Conservation (phyloP, 2,888 invertebrate species). For the Polyommatus iphigenia region DNA sequence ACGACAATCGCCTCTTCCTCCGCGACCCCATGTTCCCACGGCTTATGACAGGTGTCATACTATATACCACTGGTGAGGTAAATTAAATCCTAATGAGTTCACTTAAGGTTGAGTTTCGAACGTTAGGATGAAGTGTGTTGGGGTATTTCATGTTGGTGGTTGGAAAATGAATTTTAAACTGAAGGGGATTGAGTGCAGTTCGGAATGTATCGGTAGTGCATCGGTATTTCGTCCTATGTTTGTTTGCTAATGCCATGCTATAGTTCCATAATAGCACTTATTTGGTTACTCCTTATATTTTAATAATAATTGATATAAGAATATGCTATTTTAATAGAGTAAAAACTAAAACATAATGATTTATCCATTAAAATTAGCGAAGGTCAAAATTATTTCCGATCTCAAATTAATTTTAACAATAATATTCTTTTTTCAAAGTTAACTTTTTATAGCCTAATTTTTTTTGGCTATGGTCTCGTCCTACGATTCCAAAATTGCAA, state of each 20-base stretch:
- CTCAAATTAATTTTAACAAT: too few relatives aligned
- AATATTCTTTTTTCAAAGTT: too few relatives aligned
- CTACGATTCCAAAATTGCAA: not conserved
- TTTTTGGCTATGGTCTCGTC: not conserved
- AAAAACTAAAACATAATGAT: too few relatives aligned
- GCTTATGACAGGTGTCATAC: conserved; percentile 45
- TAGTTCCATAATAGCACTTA: not conserved
- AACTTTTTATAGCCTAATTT: not conserved
- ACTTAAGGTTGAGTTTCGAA: not conserved
- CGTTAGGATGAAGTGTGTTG: not conserved
- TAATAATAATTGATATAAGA: not conserved
- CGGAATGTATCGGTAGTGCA: not conserved
- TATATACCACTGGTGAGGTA: not conserved
- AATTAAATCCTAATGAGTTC: not conserved
- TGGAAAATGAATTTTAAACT: not conserved
- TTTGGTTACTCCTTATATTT: not conserved
- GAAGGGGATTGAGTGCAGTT: not conserved
- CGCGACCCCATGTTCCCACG: conserved; percentile 47
- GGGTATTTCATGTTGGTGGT: not conserved
- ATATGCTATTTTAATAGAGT: not conserved
- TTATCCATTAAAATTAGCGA: too few relatives aligned
- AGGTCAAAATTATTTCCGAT: too few relatives aligned
- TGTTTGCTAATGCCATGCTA: too few relatives aligned
- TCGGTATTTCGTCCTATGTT: not conserved
- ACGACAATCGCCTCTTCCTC: conserved; percentile 44